Conservation (phyloP, 2,113 vertebrate genomes). For the Cygnus atratus region DNA sequence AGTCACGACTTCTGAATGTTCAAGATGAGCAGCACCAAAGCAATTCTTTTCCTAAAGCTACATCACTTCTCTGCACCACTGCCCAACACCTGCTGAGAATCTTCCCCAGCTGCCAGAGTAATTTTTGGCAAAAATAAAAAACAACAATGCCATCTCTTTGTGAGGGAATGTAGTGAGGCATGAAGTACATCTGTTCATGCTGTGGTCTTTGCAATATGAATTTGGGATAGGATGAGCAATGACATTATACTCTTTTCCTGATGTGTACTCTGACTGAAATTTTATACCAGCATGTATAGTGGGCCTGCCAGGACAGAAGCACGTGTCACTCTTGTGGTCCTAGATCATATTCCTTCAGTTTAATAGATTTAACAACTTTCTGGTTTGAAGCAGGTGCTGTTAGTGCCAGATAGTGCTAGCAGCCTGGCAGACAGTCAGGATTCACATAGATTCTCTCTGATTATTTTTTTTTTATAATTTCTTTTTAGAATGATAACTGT, state of each 20-base stretch:
- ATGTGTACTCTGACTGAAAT: not conserved
- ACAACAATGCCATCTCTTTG: not conserved
- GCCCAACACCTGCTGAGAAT: not conserved
- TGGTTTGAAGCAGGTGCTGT: not conserved
- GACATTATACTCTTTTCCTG: not conserved
- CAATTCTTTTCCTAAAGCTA: not conserved
- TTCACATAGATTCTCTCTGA: not conserved
- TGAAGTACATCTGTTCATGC: not conserved
- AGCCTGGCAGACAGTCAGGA: not conserved
- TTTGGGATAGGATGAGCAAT: not conserved
- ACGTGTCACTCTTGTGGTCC: not conserved
- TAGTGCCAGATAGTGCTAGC: not conserved
- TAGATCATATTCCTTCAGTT: not conserved
- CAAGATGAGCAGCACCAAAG: not conserved
- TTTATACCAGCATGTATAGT: not conserved
- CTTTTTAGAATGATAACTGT: not conserved
- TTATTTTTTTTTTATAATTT: not conserved
- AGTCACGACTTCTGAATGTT: not conserved
- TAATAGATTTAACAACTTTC: not conserved
- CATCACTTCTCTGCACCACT: not conserved
- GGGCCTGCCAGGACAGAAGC: not conserved
- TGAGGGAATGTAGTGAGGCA: not conserved
- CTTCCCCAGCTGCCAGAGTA: not conserved
- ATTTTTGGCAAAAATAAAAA: not conserved
- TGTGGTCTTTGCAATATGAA: not conserved